Conservation (phyloP, 2,888 invertebrate genomes). For the Gortyna flavago region DNA sequence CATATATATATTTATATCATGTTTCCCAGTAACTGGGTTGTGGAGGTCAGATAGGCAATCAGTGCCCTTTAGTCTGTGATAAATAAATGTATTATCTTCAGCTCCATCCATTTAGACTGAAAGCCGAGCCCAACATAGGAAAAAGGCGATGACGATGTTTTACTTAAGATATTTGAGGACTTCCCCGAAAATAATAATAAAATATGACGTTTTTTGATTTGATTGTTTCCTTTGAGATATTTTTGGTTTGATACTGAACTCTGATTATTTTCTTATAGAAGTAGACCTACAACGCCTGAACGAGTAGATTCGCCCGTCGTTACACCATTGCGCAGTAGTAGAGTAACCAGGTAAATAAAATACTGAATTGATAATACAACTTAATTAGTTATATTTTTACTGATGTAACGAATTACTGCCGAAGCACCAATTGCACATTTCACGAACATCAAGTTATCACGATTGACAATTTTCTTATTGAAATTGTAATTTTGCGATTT, state of each 20-base stretch:
- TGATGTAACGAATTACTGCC: background rate
- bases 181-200: background rate
- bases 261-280: constrained; percentile 67
- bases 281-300: constrained; percentile 78
- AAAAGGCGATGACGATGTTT: background rate
- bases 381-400: background rate
- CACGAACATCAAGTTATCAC: background rate
- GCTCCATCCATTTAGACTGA: background rate
- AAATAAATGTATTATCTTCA: no score
- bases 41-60: background rate
- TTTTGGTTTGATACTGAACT: background rate
- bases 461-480: background rate
- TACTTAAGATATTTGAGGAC: background rate
- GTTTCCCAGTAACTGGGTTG: background rate
- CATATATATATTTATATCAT: background rate
- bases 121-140: background rate
- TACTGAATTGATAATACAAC: no score
- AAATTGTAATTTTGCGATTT: background rate
- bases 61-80: no score
- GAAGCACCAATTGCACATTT: no score
- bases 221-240: background rate
- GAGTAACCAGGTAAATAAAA: constrained; percentile 74
- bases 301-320: constrained; percentile 78
- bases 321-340: constrained; percentile 69
- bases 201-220: background rate